Percentiles rank a stretch among this genome's conserved stretches.
phyloP scores from a whole-genome alignment of 35 echinoderm and acorn worm genomes.

The Lytechinus variegatus region DNA sequence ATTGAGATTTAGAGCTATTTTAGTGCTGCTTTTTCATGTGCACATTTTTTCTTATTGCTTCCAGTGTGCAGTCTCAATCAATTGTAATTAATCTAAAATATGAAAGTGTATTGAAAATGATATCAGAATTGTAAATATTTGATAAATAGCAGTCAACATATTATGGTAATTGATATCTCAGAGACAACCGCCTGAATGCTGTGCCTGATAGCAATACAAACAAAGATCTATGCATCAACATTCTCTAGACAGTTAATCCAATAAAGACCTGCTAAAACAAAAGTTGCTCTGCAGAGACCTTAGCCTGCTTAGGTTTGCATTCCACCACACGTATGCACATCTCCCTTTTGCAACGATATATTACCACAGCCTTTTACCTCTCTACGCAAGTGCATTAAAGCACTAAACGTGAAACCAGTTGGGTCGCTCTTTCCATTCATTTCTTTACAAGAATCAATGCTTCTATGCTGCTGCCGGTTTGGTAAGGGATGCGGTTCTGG shows the following conservation, averaged over 20 bases:
- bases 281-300: background rate
- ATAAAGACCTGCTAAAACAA: conserved; percentile 13
- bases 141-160: background rate
- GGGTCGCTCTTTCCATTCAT: background rate
- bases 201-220: background rate
- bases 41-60: background rate
- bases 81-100: background rate
- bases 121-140: background rate
- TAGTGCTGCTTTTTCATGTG: background rate
- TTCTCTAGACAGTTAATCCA: background rate
- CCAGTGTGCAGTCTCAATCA: background rate
- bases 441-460: background rate
- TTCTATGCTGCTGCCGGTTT: background rate
- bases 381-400: background rate
- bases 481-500: background rate
- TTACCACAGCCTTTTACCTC: background rate
- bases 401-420: background rate
- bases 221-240: background rate
- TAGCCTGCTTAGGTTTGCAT: background rate
- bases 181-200: background rate
- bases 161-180: background rate
- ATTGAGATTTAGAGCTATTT: background rate
- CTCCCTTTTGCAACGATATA: background rate
- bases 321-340: background rate
- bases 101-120: background rate